A percentile compares a stretch with the other conserved stretches of the same genome.
phyloP scores from a whole-genome alignment of 2,888 invertebrate species.

The Lamproptera curius region DNA sequence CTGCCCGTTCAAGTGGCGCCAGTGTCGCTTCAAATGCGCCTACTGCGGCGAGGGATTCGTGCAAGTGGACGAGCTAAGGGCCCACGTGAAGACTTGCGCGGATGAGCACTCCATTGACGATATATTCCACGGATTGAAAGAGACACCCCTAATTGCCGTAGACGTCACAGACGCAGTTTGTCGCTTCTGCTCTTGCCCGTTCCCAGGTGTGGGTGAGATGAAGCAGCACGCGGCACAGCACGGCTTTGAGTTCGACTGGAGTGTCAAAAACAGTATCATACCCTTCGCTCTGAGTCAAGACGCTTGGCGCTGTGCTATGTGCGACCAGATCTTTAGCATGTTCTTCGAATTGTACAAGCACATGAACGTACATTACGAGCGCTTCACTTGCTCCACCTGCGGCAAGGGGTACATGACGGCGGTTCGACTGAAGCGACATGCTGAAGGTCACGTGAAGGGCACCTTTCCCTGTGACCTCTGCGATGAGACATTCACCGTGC shows the following conservation, averaged over 20 bases:
- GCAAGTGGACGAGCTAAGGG: slow-evolving; percentile 48
- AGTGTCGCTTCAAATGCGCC: slow-evolving; percentile 61
- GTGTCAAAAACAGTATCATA: slow-evolving; percentile 60
- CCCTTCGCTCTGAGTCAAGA: slow-evolving; percentile 58
- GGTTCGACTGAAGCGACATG: slow-evolving; percentile 59
- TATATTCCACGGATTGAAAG: slow-evolving; percentile 65
- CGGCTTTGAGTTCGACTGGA: slow-evolving; percentile 45
- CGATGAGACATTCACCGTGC: slow-evolving; percentile 52
- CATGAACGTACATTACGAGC: slow-evolving; percentile 67
- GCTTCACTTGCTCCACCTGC: slow-evolving; percentile 64
- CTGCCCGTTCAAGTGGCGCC: slow-evolving; percentile 63
- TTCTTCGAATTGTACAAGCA: slow-evolving; percentile 67
- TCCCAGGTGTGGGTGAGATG: slow-evolving; percentile 44
- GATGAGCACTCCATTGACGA: slow-evolving; percentile 48
- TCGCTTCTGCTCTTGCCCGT: slow-evolving; percentile 43
- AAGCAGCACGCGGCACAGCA: slow-evolving; percentile 53
- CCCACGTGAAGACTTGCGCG: slow-evolving; percentile 51
- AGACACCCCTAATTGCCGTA: slow-evolving; percentile 64
- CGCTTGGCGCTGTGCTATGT: slow-evolving; percentile 58
- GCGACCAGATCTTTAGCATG: slow-evolving; percentile 55
- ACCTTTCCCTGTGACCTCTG: slow-evolving; percentile 63
- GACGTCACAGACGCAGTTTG: slow-evolving; percentile 56
- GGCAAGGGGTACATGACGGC: slow-evolving; percentile 70
- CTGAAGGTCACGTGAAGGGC: slow-evolving; percentile 60
- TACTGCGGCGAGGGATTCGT: slow-evolving; percentile 63